These are phyloP conservation scores for Urocynchramus pylzowi DNA, from an alignment of 2,113 vertebrate species.

Conservation along the genomic window DNA sequence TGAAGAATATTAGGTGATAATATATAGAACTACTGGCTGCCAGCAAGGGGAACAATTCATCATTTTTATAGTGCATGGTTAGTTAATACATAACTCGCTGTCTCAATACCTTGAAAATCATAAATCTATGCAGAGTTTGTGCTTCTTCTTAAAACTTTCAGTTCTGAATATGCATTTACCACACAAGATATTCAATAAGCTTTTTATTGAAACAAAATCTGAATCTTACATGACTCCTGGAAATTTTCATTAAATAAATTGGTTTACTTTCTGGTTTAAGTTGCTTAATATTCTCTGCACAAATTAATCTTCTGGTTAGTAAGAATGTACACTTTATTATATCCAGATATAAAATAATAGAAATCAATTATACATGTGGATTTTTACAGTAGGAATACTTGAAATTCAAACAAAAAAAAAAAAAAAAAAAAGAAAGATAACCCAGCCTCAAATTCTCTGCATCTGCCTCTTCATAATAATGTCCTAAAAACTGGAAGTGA, in stretches of 20 bases:
- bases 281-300: background rate
- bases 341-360: background rate
- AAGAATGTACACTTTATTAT: background rate
- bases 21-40: background rate
- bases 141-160: background rate
- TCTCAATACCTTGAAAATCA: background rate
- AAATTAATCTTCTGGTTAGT: background rate
- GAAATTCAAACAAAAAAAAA: background rate
- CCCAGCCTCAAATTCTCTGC: background rate
- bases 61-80: background rate
- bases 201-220: background rate
- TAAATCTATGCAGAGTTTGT: background rate
- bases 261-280: background rate
- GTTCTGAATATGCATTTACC: background rate
- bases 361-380: background rate
- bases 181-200: background rate
- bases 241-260: background rate
- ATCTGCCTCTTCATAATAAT: background rate
- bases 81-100: background rate
- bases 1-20: background rate
- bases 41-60: background rate
- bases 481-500: background rate
- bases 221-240: background rate
- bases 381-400: background rate
- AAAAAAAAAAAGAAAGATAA: background rate